Percentiles rank a stretch among this genome's conserved stretches.
Evolutionary conservation across 2,113 vertebrate species (phyloP).

Genomic region (Tiliqua scincoides): DNA sequence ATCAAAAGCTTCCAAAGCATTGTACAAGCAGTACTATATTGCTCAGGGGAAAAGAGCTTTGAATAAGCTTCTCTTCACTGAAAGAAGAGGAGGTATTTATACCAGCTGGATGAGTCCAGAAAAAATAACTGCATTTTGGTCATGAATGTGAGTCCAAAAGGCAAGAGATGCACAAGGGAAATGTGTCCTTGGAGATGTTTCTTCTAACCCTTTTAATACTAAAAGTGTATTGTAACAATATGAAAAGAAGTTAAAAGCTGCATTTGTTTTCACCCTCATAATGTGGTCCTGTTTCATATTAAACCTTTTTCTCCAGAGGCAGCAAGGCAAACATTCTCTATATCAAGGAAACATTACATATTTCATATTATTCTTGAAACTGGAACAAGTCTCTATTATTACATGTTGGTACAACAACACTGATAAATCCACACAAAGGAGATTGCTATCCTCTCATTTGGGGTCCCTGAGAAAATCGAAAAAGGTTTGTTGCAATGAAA

Average conservation of each 20-base stretch:
- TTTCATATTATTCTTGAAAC: constrained; percentile 26
- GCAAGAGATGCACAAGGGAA: neutral
- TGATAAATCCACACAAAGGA: neutral
- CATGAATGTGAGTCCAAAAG: neutral
- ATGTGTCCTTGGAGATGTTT: neutral
- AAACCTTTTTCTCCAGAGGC: too few relatives aligned
- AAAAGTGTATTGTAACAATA: neutral
- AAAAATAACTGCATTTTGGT: neutral
- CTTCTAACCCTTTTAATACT: neutral
- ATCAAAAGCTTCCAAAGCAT: neutral
- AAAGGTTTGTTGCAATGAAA: neutral
- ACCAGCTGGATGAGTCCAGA: neutral
- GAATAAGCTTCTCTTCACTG: neutral
- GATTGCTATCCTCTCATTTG: constrained; percentile 25
- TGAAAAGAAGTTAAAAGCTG: neutral
- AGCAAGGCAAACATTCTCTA: neutral
- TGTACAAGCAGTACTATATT: neutral
- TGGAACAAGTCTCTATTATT: constrained; percentile 20
- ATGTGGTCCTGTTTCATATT: too few relatives aligned
- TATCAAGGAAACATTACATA: neutral
- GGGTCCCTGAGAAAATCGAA: constrained; percentile 32
- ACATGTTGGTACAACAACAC: neutral
- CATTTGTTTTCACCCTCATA: neutral
- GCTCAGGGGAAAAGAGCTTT: neutral
- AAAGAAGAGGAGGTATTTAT: too few relatives aligned